Conservation (phyloP, 2,113 vertebrate species). For the Aix galericulata region DNA sequence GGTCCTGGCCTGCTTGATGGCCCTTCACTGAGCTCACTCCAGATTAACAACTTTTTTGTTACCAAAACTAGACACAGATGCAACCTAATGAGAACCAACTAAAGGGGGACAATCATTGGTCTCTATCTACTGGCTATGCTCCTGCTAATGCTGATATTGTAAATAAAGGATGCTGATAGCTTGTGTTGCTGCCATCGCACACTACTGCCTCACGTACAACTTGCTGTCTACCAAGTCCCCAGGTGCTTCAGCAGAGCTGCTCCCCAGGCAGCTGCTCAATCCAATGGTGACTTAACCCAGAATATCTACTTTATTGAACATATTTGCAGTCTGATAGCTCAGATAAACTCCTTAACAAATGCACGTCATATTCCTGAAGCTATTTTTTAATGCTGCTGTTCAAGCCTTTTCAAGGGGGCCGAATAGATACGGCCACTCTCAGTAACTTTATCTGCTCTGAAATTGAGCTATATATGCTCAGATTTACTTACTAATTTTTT, state of each 20-base stretch:
- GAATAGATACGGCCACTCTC: neutral
- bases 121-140: neutral
- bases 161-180: neutral
- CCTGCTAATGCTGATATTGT: neutral
- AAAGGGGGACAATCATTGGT: neutral
- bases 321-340: neutral
- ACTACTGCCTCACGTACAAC: neutral
- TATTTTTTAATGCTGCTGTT: neutral
- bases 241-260: neutral
- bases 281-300: neutral
- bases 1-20: neutral
- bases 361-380: neutral
- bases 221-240: neutral
- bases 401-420: neutral
- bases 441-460: fast-evolving
- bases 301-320: neutral
- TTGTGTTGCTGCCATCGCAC: neutral
- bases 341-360: neutral
- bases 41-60: neutral
- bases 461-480: neutral
- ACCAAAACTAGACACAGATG: neutral
- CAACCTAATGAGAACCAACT: neutral
- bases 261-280: neutral
- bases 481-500: neutral
- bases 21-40: neutral